These are phyloP conservation scores for Diarsia rubi DNA, from an alignment of 2,888 invertebrate genomes.

Conservation along the genomic window DNA sequence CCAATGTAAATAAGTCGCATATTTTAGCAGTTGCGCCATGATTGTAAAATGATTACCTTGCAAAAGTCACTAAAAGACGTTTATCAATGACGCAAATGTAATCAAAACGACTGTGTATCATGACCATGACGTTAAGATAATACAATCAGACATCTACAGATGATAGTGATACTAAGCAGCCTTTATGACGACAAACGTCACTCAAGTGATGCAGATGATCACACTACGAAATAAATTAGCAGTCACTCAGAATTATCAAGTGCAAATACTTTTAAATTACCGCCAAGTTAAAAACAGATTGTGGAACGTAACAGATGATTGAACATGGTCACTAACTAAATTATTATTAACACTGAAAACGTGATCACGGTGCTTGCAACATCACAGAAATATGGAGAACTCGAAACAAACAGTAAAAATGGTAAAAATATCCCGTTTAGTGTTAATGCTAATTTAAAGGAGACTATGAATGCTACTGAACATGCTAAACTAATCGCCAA, in stretches of 20 bases:
- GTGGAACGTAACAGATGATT: not conserved
- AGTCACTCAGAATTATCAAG: not conserved
- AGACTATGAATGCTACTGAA: too few species aligned
- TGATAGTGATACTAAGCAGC: not conserved
- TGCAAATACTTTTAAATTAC: not conserved
- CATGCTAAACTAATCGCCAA: too few species aligned
- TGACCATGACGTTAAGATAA: conserved; percentile 11
- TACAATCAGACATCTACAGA: conserved; percentile 1
- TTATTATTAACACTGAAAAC: too few species aligned
- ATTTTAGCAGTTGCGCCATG: not conserved
- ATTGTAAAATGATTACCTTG: not conserved
- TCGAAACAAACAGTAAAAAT: too few species aligned
- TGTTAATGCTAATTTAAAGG: too few species aligned
- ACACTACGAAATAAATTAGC: not conserved
- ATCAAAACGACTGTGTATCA: conserved; percentile 2
- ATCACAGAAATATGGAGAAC: too few species aligned
- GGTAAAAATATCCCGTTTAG: too few species aligned
- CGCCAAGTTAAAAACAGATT: not conserved
- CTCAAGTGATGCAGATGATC: not conserved
- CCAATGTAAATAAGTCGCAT: too few species aligned
- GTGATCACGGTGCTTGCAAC: too few species aligned
- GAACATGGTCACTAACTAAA: too few species aligned
- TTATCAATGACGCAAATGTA: conserved; percentile 39
- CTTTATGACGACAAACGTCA: not conserved
- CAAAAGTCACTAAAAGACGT: not conserved